Evolutionary conservation across 2,797 vertebrate genomes (phyloP).

Genomic region (Sebastes aleutianus): DNA sequence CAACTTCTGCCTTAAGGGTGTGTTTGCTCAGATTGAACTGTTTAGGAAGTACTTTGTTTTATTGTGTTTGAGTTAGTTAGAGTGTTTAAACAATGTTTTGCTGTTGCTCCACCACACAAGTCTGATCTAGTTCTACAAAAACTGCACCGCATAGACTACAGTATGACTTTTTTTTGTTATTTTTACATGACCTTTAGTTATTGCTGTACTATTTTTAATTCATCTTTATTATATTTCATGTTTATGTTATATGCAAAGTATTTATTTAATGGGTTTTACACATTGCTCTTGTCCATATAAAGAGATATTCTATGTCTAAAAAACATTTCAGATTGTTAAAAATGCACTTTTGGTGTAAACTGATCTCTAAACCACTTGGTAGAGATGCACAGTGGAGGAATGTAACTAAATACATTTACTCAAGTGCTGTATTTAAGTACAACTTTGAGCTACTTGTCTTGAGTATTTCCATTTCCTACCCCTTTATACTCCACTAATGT

Average conservation of each 20-base stretch:
- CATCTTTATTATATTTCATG: not conserved
- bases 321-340: no score
- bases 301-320: not conserved
- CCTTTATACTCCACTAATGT: no score
- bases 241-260: not conserved
- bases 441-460: not conserved
- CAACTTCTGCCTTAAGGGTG: not conserved
- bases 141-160: not conserved
- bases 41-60: not conserved
- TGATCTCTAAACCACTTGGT: rapidly evolving
- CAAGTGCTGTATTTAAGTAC: not conserved
- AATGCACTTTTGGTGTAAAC: no score
- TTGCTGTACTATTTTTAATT: not conserved
- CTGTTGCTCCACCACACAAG: not conserved
- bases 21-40: not conserved
- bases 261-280: not conserved
- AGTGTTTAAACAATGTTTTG: not conserved
- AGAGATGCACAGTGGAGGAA: no score
- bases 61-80: not conserved
- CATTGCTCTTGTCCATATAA: not conserved
- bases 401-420: not conserved
- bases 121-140: not conserved
- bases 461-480: no score
- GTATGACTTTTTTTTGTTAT: not conserved
- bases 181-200: not conserved